A percentile compares a stretch with the other conserved stretches of the same genome.
These are phyloP conservation scores for Ginglymostoma cirratum DNA, from an alignment of 2,113 vertebrate genomes.

Conservation along the genomic window DNA sequence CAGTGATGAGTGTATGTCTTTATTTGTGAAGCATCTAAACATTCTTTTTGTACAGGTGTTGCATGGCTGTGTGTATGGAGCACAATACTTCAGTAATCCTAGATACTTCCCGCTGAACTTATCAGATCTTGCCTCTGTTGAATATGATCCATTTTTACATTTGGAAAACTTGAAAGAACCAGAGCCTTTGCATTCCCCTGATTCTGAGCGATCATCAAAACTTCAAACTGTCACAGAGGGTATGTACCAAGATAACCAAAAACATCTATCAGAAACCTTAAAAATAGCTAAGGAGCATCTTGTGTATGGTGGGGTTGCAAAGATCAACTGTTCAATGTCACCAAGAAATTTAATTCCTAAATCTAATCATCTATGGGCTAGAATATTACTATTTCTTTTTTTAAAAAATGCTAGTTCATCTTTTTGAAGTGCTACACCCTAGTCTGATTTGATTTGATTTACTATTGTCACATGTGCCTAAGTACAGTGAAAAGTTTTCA, in stretches of 20 bases:
- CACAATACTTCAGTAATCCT: constrained; percentile 86
- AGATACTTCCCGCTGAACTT: constrained; percentile 89
- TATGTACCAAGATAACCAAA: constrained; percentile 46
- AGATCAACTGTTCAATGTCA: background rate
- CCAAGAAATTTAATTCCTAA: background rate
- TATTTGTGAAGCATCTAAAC: constrained; percentile 37
- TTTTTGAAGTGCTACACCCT: background rate
- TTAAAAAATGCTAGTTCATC: background rate
- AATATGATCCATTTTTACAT: constrained; percentile 91
- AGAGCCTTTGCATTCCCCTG: constrained; percentile 94
- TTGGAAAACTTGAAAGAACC: constrained; percentile 89
- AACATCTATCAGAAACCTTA: background rate
- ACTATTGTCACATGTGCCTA: too few species aligned
- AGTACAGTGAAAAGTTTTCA: too few species aligned
- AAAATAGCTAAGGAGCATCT: background rate
- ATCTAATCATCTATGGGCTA: background rate
- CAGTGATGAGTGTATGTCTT: background rate
- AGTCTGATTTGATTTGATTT: background rate
- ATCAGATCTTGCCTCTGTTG: constrained; percentile 80
- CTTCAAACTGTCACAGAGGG: constrained; percentile 95
- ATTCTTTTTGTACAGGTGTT: constrained; percentile 68
- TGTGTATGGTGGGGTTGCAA: background rate
- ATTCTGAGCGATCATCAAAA: constrained; percentile 90
- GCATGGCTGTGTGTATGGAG: constrained; percentile 93
- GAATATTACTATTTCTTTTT: background rate